These are phyloP conservation scores for Argentina silus DNA, from an alignment of 2,797 vertebrate genomes.

Conservation along the genomic window DNA sequence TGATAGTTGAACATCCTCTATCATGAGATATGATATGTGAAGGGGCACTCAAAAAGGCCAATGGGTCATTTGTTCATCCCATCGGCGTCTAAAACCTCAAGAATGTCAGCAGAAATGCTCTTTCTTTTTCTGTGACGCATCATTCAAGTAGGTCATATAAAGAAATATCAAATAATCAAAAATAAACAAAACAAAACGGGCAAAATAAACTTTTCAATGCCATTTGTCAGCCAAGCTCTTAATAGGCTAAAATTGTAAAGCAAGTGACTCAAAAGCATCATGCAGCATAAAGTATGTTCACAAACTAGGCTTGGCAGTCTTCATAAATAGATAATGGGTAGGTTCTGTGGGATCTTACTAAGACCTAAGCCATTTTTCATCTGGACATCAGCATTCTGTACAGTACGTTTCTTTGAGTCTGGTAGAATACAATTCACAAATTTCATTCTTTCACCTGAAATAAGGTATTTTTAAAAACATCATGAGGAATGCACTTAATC, in stretches of 20 bases:
- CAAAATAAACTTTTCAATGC: constrained; percentile 77
- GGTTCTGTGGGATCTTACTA: constrained; percentile 65
- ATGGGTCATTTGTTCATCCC: constrained; percentile 46
- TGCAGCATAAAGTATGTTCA: constrained; percentile 85
- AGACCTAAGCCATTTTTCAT: constrained; percentile 60
- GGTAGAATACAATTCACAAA: constrained; percentile 29
- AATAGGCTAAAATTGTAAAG: constrained; percentile 77
- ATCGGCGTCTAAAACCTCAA: constrained; percentile 54
- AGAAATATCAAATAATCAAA: constrained; percentile 64
- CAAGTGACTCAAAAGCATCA: constrained; percentile 85
- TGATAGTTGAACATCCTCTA: constrained; percentile 9
- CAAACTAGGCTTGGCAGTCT: constrained; percentile 89
- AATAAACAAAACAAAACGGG: constrained; percentile 66
- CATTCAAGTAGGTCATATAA: constrained; percentile 57
- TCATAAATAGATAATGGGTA: constrained; percentile 73
- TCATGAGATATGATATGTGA: too few relatives aligned
- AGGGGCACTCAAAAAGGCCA: too few relatives aligned
- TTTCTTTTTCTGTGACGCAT: constrained; percentile 46
- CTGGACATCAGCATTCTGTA: constrained; percentile 31
- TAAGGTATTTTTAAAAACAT: constrained; percentile 3
- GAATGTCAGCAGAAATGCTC: constrained; percentile 30
- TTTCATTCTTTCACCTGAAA: constrained; percentile 34
- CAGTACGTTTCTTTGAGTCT: constrained; percentile 28
- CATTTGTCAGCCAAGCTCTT: constrained; percentile 79
- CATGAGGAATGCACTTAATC: not conserved